Percentiles rank a stretch among this genome's conserved stretches.
Evolutionary conservation across 2,797 vertebrate genomes (phyloP).

Genomic region (Mionectes olivaceus): DNA sequence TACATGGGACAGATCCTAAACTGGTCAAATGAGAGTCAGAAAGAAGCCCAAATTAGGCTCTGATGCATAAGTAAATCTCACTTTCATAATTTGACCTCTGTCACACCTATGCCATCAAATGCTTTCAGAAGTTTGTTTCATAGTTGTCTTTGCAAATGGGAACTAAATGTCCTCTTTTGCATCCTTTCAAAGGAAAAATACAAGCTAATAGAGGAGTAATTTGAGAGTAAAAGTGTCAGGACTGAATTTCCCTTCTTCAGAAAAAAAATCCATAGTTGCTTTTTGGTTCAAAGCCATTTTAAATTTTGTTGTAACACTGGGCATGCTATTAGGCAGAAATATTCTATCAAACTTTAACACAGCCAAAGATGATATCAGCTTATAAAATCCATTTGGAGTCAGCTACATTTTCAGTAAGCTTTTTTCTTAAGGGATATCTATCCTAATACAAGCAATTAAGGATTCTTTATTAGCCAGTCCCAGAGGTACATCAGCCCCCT

Average conservation of each 20-base stretch:
- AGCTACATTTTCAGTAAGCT: slow-evolving; percentile 20
- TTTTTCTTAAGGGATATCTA: slow-evolving; percentile 20
- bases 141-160: background rate
- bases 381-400: slow-evolving; percentile 31
- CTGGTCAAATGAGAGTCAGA: background rate
- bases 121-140: background rate
- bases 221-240: background rate
- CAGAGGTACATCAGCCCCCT: background rate
- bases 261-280: background rate
- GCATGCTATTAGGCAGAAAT: slow-evolving; percentile 26
- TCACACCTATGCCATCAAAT: background rate
- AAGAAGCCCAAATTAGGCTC: background rate
- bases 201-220: background rate
- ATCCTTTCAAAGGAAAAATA: background rate
- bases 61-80: background rate
- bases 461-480: background rate
- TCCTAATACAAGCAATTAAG: slow-evolving; percentile 17
- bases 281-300: slow-evolving; percentile 35
- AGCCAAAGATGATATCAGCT: slow-evolving; percentile 38
- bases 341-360: background rate
- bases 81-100: background rate
- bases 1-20: background rate
- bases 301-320: background rate
- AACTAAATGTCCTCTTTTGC: background rate
- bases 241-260: background rate